Conservation (phyloP, 2,113 vertebrate genomes). For the Cynocephalus volans region DNA sequence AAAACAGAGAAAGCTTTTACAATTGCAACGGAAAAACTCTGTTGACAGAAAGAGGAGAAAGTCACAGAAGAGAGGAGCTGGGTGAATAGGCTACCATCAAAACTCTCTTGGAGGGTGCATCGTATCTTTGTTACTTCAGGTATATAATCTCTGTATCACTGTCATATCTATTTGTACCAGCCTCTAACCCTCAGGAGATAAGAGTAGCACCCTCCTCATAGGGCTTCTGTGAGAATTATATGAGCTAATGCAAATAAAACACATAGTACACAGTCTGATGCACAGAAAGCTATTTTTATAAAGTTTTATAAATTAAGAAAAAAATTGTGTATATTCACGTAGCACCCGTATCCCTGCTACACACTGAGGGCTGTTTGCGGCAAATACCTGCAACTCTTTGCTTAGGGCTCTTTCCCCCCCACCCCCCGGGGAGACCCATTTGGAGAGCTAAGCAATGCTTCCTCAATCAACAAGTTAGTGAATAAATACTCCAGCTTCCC, state of each 20-base stretch:
- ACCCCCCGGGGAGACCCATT: background rate
- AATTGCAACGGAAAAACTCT: background rate
- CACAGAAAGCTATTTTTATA: background rate
- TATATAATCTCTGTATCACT: background rate
- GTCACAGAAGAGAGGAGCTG: background rate
- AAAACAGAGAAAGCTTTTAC: background rate
- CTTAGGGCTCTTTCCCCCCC: background rate
- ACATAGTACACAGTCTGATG: background rate
- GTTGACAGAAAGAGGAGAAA: conserved; percentile 34
- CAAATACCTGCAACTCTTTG: background rate
- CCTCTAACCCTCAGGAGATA: background rate
- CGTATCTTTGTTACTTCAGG: background rate
- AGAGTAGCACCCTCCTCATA: background rate
- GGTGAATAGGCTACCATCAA: background rate
- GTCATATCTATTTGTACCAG: background rate
- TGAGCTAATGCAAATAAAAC: background rate
- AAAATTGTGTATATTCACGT: background rate
- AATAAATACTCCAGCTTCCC: background rate
- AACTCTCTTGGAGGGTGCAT: background rate
- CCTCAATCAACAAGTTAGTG: background rate
- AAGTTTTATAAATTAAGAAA: background rate
- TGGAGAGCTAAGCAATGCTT: background rate
- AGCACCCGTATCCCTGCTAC: background rate
- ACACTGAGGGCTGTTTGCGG: background rate
- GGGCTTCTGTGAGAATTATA: background rate